Evolutionary conservation across 2,797 vertebrate species (phyloP).

Genomic region (Eurystomus glaucurus): DNA sequence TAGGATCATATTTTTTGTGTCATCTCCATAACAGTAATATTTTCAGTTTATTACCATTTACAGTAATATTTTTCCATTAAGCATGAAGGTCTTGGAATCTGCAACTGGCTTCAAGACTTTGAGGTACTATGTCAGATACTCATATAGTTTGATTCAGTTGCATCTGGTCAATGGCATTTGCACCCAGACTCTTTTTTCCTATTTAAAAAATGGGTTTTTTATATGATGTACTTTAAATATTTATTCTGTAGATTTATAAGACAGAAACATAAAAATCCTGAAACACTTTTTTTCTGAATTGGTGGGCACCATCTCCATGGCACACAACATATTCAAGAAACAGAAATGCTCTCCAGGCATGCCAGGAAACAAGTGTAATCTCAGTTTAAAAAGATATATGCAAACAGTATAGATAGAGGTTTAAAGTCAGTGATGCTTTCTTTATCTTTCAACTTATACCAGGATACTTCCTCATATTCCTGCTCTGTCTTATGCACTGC

Average conservation of each 20-base stretch:
- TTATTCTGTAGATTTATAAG: neutral
- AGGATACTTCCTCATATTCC: neutral
- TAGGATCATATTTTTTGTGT: neutral
- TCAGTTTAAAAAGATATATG: neutral
- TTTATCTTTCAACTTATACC: neutral
- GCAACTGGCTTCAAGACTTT: constrained; percentile 29
- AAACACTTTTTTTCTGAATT: neutral
- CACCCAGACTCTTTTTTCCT: neutral
- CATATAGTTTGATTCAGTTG: constrained; percentile 48
- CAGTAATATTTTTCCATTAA: constrained; percentile 16
- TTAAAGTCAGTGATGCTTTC: neutral
- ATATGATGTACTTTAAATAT: neutral
- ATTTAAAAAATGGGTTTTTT: neutral
- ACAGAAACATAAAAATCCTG: neutral
- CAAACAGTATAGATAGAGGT: neutral
- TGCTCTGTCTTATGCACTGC: neutral
- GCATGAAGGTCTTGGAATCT: constrained; percentile 4
- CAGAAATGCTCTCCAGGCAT: neutral
- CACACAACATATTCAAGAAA: neutral
- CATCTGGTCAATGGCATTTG: constrained; percentile 55
- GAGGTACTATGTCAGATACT: neutral
- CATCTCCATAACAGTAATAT: neutral
- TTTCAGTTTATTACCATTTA: constrained; percentile 28
- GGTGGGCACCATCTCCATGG: fast-evolving
- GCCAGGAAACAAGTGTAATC: neutral